Conservation (phyloP, 2,797 vertebrate genomes). For the Rallus crepitans region DNA sequence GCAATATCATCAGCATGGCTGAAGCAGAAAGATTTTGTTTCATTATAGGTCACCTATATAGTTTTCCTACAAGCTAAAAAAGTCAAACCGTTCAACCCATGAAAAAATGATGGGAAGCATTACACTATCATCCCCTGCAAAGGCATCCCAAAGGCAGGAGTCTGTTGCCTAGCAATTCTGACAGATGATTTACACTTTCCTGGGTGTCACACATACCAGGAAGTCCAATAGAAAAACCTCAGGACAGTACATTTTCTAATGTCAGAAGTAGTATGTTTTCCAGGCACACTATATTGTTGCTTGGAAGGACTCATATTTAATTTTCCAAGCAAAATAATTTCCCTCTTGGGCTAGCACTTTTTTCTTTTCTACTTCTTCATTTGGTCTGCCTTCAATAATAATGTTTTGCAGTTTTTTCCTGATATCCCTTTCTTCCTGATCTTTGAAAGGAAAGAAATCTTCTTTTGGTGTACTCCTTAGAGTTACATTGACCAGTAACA, state of each 20-base stretch:
- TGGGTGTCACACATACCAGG: neutral
- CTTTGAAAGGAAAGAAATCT: slow-evolving; percentile 41
- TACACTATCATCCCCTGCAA: neutral
- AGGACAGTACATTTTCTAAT: neutral
- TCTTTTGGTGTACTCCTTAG: slow-evolving; percentile 46
- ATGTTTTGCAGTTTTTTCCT: slow-evolving; percentile 3
- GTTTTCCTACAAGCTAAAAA: neutral
- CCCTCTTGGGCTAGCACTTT: slow-evolving; percentile 1
- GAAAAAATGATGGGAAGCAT: neutral
- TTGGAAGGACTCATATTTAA: slow-evolving; percentile 12
- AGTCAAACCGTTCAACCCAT: neutral
- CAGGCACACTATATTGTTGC: neutral
- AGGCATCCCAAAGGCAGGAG: neutral
- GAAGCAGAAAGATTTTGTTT: neutral
- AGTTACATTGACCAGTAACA: slow-evolving; percentile 60
- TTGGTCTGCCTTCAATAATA: neutral
- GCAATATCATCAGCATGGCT: neutral
- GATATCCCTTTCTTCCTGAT: neutral
- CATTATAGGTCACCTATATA: neutral
- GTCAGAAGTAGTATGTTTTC: neutral
- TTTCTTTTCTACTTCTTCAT: neutral
- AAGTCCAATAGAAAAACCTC: neutral
- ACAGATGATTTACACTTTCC: slow-evolving; percentile 5
- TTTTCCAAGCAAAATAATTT: slow-evolving; percentile 45
- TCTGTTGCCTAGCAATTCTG: slow-evolving; percentile 26